Percentiles rank a stretch among this genome's conserved stretches.
Conservation (phyloP, 2,888 invertebrate species). For the Mimumesa dahlbomi region DNA sequence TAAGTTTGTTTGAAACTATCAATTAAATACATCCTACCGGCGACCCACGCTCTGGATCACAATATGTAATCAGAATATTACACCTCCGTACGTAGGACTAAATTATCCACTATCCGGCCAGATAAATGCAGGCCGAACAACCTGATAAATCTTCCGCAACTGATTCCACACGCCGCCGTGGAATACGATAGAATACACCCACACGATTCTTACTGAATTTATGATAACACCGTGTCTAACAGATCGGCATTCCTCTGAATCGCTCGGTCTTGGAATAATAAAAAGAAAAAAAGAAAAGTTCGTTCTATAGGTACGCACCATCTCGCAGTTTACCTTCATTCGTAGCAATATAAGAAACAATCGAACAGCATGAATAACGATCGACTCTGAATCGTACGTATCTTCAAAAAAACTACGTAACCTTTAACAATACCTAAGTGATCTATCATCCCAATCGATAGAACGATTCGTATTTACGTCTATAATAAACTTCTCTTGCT, state of each 20-base stretch:
- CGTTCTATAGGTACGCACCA: no score
- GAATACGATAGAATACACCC: slow-evolving; percentile 36
- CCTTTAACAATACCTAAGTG: not conserved
- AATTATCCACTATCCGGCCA: slow-evolving; percentile 49
- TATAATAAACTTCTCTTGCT: no score
- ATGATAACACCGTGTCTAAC: slow-evolving; percentile 30
- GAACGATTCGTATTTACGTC: no score
- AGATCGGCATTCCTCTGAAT: slow-evolving; percentile 40
- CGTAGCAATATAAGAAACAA: not conserved
- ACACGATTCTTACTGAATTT: slow-evolving; percentile 40
- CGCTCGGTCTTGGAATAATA: not conserved
- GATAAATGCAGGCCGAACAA: slow-evolving; percentile 48
- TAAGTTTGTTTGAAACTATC: slow-evolving; percentile 56
- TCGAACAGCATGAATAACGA: no score
- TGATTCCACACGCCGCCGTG: slow-evolving; percentile 29
- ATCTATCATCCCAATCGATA: not conserved
- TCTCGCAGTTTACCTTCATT: not conserved
- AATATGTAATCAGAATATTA: slow-evolving; percentile 56
- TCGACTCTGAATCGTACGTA: no score
- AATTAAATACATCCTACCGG: slow-evolving; percentile 51
- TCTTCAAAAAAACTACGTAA: not conserved
- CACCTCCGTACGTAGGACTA: slow-evolving; percentile 55
- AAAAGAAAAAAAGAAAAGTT: not conserved
- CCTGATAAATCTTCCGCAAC: slow-evolving; percentile 51
- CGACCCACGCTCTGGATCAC: slow-evolving; percentile 48